Conservation (phyloP, 2,113 vertebrate genomes). For the Ammodytes dubius region DNA sequence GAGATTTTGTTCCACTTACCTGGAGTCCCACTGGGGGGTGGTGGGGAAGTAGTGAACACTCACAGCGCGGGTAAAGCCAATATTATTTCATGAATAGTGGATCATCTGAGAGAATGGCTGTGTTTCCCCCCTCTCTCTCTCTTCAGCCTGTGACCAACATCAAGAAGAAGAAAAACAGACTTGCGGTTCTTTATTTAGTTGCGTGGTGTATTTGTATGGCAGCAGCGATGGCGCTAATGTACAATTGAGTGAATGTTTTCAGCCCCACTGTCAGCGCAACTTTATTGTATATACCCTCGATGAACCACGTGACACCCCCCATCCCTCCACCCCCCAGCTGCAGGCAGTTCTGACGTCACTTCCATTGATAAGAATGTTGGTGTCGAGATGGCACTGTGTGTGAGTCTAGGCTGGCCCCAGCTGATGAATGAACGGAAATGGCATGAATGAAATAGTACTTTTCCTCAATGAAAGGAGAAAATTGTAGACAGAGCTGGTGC, state of each 20-base stretch:
- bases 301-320: conserved; percentile 79
- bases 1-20: conserved; percentile 79
- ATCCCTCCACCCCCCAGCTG: conserved; percentile 64
- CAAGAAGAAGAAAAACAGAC: conserved; percentile 33
- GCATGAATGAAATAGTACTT: conserved; percentile 89
- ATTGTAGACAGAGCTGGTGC: conserved; percentile 73
- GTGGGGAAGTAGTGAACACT: conserved; percentile 77
- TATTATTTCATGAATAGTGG: conserved; percentile 77
- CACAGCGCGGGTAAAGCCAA: conserved; percentile 76
- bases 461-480: conserved; percentile 84
- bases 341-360: conserved; percentile 86
- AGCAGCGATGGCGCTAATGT: conserved; percentile 68
- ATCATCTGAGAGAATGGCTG: conserved; percentile 66
- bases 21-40: conserved; percentile 80
- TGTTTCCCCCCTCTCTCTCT: conserved; percentile 33
- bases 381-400: conserved; percentile 84
- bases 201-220: conserved; percentile 67
- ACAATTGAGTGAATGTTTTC: conserved; percentile 82
- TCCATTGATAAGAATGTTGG: conserved; percentile 90
- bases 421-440: conserved; percentile 89
- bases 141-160: conserved; percentile 74
- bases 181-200: conserved; percentile 57
- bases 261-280: conserved; percentile 87
- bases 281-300: conserved; percentile 85
- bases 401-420: conserved; percentile 84